These are phyloP conservation scores for Hippocampus abdominalis DNA, from an alignment of 2,113 vertebrate genomes.

Conservation along the genomic window DNA sequence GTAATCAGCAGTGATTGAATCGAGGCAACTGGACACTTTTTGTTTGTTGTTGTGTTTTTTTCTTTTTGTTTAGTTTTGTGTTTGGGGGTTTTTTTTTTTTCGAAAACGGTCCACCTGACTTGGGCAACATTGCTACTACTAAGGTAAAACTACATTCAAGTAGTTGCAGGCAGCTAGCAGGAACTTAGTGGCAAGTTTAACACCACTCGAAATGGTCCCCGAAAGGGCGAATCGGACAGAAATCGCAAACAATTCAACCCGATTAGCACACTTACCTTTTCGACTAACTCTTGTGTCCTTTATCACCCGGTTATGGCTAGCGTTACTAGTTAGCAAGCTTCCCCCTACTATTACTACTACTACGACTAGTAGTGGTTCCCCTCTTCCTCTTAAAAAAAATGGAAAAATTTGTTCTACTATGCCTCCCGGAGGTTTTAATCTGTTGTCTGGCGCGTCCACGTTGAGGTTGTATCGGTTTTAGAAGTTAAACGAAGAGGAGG, in stretches of 20 bases:
- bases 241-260: background rate
- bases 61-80: too few relatives aligned
- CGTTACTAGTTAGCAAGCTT: constrained; percentile 49
- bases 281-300: constrained; percentile 44
- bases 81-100: too few relatives aligned
- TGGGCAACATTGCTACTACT: background rate
- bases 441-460: too few relatives aligned
- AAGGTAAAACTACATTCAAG: background rate
- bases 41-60: too few relatives aligned
- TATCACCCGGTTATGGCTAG: constrained; percentile 56
- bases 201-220: background rate
- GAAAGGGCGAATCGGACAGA: too few relatives aligned
- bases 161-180: too few relatives aligned
- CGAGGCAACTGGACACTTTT: too few relatives aligned
- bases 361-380: background rate
- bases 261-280: constrained; percentile 46
- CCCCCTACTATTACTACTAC: background rate
- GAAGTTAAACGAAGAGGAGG: constrained; percentile 12
- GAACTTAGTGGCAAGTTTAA: background rate
- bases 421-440: background rate
- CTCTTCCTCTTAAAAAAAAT: background rate
- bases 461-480: background rate
- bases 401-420: background rate
- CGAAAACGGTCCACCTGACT: background rate
- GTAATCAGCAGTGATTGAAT: too few relatives aligned